Percentiles rank a stretch among this genome's conserved stretches.
phyloP scores from a whole-genome alignment of 2,888 invertebrate species.

The Drosophila trichaetosa region DNA sequence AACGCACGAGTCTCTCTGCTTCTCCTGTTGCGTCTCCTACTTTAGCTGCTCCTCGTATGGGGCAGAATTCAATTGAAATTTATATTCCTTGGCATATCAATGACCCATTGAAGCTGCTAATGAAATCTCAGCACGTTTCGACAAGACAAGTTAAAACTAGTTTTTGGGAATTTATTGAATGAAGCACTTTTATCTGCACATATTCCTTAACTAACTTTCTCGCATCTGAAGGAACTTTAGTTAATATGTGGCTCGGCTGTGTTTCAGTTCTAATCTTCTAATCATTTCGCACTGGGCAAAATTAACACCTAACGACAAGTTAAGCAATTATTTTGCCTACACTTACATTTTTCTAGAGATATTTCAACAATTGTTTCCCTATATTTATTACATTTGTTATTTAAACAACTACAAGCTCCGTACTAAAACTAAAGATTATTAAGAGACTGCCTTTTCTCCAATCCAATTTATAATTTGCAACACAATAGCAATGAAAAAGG shows the following conservation, averaged over 20 bases:
- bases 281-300: not conserved
- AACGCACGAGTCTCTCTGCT: slow-evolving; percentile 65
- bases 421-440: not conserved
- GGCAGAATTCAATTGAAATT: slow-evolving; percentile 30
- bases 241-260: not conserved
- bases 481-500: not conserved
- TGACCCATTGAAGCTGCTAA: slow-evolving; percentile 52
- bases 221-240: not conserved
- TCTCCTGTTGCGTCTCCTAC: slow-evolving; percentile 1
- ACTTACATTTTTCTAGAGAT: not conserved
- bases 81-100: slow-evolving; percentile 47
- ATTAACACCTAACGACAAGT: no score
- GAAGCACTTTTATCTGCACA: slow-evolving; percentile 7
- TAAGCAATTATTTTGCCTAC: not conserved
- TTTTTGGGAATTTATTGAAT: slow-evolving; percentile 1
- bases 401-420: not conserved
- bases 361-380: not conserved
- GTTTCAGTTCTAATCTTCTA: not conserved
- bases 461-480: not conserved
- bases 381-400: not conserved
- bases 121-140: slow-evolving; percentile 44
- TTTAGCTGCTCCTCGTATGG: not conserved
- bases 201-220: not conserved
- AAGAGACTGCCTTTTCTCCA: not conserved
- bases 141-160: not conserved